Base-by-base conservation (phyloP, 2,797 vertebrate genomes). In the Lemur catta region DNA sequence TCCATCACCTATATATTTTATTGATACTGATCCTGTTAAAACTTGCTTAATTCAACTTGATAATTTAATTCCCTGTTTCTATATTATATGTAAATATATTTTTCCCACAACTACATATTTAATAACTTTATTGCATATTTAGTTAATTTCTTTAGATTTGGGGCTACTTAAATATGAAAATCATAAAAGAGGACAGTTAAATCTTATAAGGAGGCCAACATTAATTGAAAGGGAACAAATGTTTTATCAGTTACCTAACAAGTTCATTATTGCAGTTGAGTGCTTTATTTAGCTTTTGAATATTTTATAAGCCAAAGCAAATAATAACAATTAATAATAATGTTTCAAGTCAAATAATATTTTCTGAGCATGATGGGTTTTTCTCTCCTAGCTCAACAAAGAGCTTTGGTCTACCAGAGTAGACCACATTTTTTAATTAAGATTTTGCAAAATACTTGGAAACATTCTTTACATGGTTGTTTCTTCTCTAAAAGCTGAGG, bases 251-350 rank as follows among this genome's bases (percentile, higher is more conserved):
- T 89, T 57, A 85, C 9, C 18, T 12, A 17, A 41, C 61, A 84
- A 90, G 7, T 55, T 80, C 46, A 28, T 86, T 74, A 41, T 69
- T 79, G 14, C 6, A 50, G 8, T 18, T 33, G 3, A 74, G 6
- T 81, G 50, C 57, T 61, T 79, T 89, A 33, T 48, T 79, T 75
- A 75, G 6, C 50, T 93, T 80, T 81, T 75, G 8, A 67, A n/a
- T 35, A 93, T 93, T 95, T 90, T 20, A 50, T 46, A 67, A 94
- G 41, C 33, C 33, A 63, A 91, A 76, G 41, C 7, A 94, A 79
- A 80, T 81, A 46, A 18, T 48, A 79, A 35, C 6, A 69, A 11
- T 4, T n/a, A n/a, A 91, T 63, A 41, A 63, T 67, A 57, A 24
- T 41, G 3, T 63, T 86, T 86, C 30, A 72, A 93, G 22, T 92